Evolutionary conservation across 2,888 invertebrate species (phyloP).

Genomic region (Archips crataeganus): DNA sequence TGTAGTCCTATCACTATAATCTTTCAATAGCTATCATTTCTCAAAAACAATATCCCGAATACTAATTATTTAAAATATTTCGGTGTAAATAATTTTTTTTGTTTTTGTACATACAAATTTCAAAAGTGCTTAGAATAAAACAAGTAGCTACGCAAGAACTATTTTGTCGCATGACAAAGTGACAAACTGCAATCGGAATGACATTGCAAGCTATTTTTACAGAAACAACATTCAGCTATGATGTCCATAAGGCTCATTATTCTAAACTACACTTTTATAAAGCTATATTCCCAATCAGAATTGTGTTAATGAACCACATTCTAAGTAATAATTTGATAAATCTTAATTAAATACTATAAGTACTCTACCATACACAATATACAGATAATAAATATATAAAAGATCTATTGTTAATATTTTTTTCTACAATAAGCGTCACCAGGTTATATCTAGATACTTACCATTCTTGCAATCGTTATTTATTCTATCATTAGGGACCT

Average conservation of each 20-base stretch:
- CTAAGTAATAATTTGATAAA: conserved; percentile 51
- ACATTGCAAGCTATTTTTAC: conserved; percentile 60
- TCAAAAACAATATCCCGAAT: background rate
- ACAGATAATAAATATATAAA: conserved; percentile 79
- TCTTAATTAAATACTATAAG: conserved; percentile 56
- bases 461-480: conserved; percentile 69
- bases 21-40: too few species aligned
- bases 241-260: conserved; percentile 72
- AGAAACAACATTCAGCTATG: conserved; percentile 60
- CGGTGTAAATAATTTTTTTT: background rate
- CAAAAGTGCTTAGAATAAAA: conserved; percentile 10
- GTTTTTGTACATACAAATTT: background rate
- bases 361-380: conserved; percentile 79
- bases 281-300: conserved; percentile 88
- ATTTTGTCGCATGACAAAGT: conserved; percentile 29
- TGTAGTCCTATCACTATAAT: too few species aligned
- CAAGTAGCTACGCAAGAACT: conserved; percentile 40
- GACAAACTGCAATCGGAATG: conserved; percentile 44
- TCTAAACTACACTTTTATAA: conserved; percentile 85
- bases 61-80: too few species aligned
- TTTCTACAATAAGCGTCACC: conserved; percentile 83
- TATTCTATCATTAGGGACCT: conserved; percentile 62
- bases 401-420: conserved; percentile 72
- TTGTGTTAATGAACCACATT: conserved; percentile 67
- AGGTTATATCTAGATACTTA: conserved; percentile 72